Conservation (phyloP, 2,888 invertebrate genomes). For the Bruchidius siliquastri region DNA sequence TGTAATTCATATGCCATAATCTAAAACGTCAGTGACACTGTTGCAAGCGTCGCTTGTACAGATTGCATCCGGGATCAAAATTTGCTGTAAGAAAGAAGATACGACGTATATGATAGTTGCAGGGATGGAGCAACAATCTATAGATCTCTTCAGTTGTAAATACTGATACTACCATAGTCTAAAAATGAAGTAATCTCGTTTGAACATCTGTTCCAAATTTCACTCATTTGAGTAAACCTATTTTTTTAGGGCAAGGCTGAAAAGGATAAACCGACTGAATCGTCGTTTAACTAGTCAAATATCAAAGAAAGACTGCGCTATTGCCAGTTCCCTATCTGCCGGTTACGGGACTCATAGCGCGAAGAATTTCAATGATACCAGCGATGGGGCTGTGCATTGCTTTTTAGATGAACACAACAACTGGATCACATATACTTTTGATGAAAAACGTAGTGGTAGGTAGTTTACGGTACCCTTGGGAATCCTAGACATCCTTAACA, state of each 20-base stretch:
- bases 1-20: too few species aligned
- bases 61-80: too few species aligned
- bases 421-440: constrained; percentile 84
- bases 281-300: constrained; percentile 18
- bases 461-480: background rate
- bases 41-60: too few species aligned
- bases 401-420: constrained; percentile 82
- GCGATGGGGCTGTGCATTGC: constrained; percentile 79
- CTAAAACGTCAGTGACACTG: too few species aligned
- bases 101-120: too few species aligned
- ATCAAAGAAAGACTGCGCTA: constrained; percentile 39
- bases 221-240: background rate
- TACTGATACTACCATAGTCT: too few species aligned
- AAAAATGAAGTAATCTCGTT: too few species aligned
- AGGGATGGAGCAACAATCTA: too few species aligned
- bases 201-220: too few species aligned
- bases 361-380: constrained; percentile 75
- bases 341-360: constrained; percentile 63
- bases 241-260: constrained; percentile 18
- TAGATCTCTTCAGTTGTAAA: too few species aligned
- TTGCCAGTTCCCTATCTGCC: constrained; percentile 46
- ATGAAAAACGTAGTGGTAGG: constrained; percentile 62
- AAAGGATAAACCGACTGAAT: constrained; percentile 23
- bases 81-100: too few species aligned
- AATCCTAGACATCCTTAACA: too few species aligned